phyloP scores from a whole-genome alignment of 2,797 vertebrate species.

The Oophaga sylvatica region DNA sequence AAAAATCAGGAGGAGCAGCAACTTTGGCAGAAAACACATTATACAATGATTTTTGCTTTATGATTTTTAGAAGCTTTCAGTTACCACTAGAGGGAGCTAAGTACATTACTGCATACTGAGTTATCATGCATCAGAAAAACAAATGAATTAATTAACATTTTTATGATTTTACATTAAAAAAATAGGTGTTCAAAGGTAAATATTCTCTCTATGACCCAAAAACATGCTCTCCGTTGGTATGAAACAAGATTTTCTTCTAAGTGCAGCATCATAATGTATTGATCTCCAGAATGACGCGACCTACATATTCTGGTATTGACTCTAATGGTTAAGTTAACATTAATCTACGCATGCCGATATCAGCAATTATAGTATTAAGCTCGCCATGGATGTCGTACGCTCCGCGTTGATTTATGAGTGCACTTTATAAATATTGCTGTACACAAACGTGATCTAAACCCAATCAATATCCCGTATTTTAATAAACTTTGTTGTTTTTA shows the following conservation, averaged over 20 bases:
- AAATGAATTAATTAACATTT: background rate
- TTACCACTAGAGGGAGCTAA: background rate
- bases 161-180: background rate
- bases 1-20: no score
- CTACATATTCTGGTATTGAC: slow-evolving; percentile 50
- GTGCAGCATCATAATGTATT: slow-evolving; percentile 35
- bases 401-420: slow-evolving; percentile 46
- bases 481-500: slow-evolving; percentile 33
- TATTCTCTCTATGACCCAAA: background rate
- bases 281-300: slow-evolving; percentile 44
- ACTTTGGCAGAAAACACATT: no score
- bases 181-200: background rate
- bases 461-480: slow-evolving; percentile 48
- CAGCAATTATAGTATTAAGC: slow-evolving; percentile 42
- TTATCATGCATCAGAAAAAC: background rate
- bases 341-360: slow-evolving; percentile 52
- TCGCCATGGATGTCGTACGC: slow-evolving; percentile 1
- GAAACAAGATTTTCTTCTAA: slow-evolving; percentile 36
- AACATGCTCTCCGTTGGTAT: background rate
- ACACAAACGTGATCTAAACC: background rate
- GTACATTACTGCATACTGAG: background rate
- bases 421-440: slow-evolving; percentile 54
- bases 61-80: background rate
- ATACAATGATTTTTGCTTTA: no score
- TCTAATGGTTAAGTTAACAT: slow-evolving; percentile 55